Evolutionary conservation across 2,888 invertebrate species (phyloP), one percentile per base, ranked within the genome.

Genomic region (Drosophila lacicola): DNA sequence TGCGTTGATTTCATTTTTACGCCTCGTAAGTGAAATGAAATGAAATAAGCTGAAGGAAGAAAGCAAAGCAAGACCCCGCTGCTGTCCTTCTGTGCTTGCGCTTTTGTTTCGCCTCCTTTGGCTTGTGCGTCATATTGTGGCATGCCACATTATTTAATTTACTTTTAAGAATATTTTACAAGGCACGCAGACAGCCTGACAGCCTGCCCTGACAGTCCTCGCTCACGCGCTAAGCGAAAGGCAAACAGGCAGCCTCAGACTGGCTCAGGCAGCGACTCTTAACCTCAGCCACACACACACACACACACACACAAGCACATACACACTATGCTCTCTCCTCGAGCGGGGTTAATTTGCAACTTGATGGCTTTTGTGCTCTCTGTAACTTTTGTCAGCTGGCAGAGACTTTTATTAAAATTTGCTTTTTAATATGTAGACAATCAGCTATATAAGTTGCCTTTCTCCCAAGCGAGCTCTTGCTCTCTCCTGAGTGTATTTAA

Each of bases 101-200:
- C 17, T 4, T 36, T 49, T 46, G 19, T 13, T 53, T 49, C n/a
- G 29, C 21, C 25, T 61, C 57, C 33, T 37, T 37, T 61, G 64
- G 65, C 65, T 72, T 69, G 58, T 56, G 78, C 56, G 57, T 63
- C 77, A 66, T 70, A 71, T 78, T 82, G 89, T 70, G 89, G 88
- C 78, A 86, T 75, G 88, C 88, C 88, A 83, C 89, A 86, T 88
- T 88, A 83, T 84, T 84, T 88, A 86, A 88, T 89, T 85, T 89
- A 82, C 79, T 80, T 89, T 83, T 77, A 82, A 77, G 87, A 67
- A 81, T 78, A 85, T 72, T 74, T 79, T 77, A 70, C 66, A 74
- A 67, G 74, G 53, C 70, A 73, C 51, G 58, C 82, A 67, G 49
- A 56, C 65, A 63, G 53, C 29, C 29, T 10, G 39, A 19, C 54